Evolutionary conservation across 2,797 vertebrate genomes (phyloP), one percentile per base, ranked within the genome.

Genomic region (Fringilla coelebs): DNA sequence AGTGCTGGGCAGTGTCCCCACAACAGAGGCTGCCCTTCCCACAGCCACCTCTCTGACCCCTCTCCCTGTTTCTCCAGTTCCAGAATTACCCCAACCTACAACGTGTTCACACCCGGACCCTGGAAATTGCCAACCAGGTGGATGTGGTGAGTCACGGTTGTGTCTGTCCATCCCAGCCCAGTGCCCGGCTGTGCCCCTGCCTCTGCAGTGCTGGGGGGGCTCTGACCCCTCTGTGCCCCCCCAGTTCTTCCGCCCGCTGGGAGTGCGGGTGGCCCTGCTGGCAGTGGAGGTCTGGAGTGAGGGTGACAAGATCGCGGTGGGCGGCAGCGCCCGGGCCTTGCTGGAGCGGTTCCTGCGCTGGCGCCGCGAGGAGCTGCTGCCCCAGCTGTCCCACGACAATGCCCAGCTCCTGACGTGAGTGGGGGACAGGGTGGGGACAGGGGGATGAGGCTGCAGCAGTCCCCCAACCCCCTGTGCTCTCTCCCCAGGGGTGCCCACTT

Each of bases 271-370:
- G 94, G 98, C 97, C 0, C 83, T 99, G 68, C 98, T 99, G 41
- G 98, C 98, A 0, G 93, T 99, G 90, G 99, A 99, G 98, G 98
- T 99, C 73, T 99, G 99, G 99, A 99, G 97, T 32, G 97, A 98
- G 88, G 90, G 61, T 0, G 96, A 99, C 88, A 97, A 96, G 89
- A 98, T 99, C 43, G 10, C 16, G 0, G 97, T 99, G 73, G 97
- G 98, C 46, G 48, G 95, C 72, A 98, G 97, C 9, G 98, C 98
- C 4, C 97, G 94, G 1, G 96, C 98, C 10, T 98, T 98, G 0
- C 98, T 99, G 18, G 98, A 98, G 94, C 98, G 97, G 92, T 99
- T 99, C 96, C 98, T 99, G 96, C 97, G 85, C 22, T 99, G 99
- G 99, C 98, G 99, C 34, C 98, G 16, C 73, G 83, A 96, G 22